These are phyloP conservation scores for Oncorhynchus tshawytscha DNA, from an alignment of 2,113 vertebrate genomes.

Conservation along the genomic window DNA sequence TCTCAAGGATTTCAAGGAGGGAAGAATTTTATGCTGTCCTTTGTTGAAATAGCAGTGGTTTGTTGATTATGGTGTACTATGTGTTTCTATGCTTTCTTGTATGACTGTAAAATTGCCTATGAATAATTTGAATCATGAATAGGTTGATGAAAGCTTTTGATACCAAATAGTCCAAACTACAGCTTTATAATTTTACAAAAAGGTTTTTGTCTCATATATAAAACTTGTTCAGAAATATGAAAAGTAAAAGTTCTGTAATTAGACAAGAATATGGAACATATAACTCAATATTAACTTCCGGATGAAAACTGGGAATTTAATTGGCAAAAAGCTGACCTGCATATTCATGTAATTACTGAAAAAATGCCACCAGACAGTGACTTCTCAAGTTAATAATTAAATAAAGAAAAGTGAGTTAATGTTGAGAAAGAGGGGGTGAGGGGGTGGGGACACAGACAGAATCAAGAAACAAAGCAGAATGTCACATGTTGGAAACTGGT, in stretches of 20 bases:
- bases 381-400: conserved; percentile 10
- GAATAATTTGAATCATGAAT: no score
- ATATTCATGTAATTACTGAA: conserved; percentile 11
- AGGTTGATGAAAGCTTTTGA: no score
- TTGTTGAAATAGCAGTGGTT: no score
- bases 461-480: conserved; percentile 22
- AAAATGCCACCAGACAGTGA: background rate
- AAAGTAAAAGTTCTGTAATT: background rate
- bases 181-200: no score
- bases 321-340: conserved; percentile 5
- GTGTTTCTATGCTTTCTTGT: no score
- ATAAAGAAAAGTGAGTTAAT: background rate
- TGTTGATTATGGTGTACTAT: no score
- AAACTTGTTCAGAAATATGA: no score
- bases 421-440: background rate
- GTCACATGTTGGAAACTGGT: conserved; percentile 29
- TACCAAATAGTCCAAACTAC: no score
- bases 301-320: conserved; percentile 11
- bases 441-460: background rate
- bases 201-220: no score
- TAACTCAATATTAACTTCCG: background rate
- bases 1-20: background rate
- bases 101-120: no score
- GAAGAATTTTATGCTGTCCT: no score
- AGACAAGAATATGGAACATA: background rate